Evolutionary conservation across 92 coral and sea anemone genomes (phyloP).

Genomic region (Hydrozoanthus gracilis): DNA sequence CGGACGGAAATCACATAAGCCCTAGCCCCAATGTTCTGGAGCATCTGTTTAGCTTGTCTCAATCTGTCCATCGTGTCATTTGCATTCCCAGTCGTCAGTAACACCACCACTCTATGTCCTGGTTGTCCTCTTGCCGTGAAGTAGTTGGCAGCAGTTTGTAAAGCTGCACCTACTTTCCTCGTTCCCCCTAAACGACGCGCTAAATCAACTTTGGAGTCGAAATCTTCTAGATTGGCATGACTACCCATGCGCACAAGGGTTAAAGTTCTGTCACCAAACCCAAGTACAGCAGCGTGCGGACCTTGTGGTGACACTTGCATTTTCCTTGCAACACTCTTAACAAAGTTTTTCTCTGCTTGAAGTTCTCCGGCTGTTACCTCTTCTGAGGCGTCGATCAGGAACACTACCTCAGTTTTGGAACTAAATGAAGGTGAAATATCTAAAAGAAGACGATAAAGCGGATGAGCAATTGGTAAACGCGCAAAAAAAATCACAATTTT

Average conservation of each 20-base stretch:
- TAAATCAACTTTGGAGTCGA: conserved; percentile 30
- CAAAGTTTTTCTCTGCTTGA: conserved; percentile 31
- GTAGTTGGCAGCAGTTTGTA: conserved; percentile 30
- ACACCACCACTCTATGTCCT: conserved; percentile 29
- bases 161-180: conserved; percentile 24
- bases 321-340: conserved; percentile 19
- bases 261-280: conserved; percentile 1
- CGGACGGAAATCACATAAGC: conserved; percentile 29
- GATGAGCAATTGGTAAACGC: neutral
- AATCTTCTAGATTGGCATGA: conserved; percentile 2
- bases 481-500: too few species aligned
- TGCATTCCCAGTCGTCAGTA: conserved; percentile 34
- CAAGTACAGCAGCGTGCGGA: conserved; percentile 14
- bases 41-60: neutral
- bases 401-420: conserved; percentile 13
- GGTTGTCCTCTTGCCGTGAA: conserved; percentile 60
- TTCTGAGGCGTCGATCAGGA: conserved; percentile 31
- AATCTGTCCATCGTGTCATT: neutral
- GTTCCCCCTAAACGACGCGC: conserved; percentile 7
- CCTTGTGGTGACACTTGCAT: conserved; percentile 28
- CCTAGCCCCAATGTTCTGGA: conserved; percentile 29
- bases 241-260: conserved; percentile 11
- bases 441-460: neutral
- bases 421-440: conserved; percentile 20
- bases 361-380: conserved; percentile 9